Percentiles rank a stretch among this genome's conserved stretches.
Evolutionary conservation across 2,113 vertebrate species (phyloP).

Genomic region (Grammomys surdaster): DNA sequence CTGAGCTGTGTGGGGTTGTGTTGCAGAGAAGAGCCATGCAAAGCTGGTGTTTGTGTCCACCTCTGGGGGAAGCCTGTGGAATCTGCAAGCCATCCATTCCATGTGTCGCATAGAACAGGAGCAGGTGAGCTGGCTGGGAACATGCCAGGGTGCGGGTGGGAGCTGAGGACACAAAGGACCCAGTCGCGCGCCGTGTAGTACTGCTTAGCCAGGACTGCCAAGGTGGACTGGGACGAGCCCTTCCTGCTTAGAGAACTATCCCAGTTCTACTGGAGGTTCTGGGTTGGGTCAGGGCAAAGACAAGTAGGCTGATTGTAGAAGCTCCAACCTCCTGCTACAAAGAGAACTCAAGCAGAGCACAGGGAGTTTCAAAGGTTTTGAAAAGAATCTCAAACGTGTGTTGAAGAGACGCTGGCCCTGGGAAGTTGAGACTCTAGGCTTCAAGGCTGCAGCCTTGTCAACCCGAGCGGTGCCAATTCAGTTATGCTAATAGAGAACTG

Average conservation of each 20-base stretch:
- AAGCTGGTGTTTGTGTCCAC: constrained; percentile 98
- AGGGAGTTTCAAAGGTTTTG: not conserved
- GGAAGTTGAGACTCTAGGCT: not conserved
- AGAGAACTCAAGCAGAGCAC: not conserved
- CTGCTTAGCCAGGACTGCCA: not conserved
- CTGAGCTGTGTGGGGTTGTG: constrained; percentile 56
- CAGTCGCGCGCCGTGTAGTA: not conserved
- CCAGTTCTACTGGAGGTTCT: not conserved
- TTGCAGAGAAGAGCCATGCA: constrained; percentile 93
- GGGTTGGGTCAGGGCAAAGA: not conserved
- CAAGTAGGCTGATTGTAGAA: not conserved
- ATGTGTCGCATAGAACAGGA: constrained; percentile 98
- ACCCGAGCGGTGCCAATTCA: not conserved
- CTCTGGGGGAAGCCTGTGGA: constrained; percentile 98
- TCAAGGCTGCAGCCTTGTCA: not conserved
- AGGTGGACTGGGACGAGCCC: not conserved
- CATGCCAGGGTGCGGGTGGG: not conserved
- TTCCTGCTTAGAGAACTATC: constrained; percentile 6
- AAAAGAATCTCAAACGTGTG: not conserved
- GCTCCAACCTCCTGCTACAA: not conserved
- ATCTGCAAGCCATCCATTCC: constrained; percentile 95
- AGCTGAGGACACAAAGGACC: not conserved
- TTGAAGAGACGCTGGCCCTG: not conserved
- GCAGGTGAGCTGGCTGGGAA: constrained; percentile 89
- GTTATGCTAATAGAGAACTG: not conserved